These are phyloP conservation scores for Endotricha flammealis DNA, from an alignment of 2,888 invertebrate species.

Conservation along the genomic window DNA sequence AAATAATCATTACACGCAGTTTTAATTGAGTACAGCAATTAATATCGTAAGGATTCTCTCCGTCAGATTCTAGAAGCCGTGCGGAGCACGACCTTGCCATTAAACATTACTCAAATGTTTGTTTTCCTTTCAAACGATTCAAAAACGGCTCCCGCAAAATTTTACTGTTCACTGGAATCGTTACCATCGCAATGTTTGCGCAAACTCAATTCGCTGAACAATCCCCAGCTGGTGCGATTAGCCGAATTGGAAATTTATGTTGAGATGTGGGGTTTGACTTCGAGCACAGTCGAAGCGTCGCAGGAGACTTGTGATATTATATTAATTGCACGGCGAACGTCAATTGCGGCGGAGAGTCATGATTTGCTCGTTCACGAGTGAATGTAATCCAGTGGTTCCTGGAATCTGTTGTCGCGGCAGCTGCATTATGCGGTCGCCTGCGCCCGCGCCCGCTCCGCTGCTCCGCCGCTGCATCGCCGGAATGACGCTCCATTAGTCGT, in stretches of 20 bases:
- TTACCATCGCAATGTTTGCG: constrained; percentile 54
- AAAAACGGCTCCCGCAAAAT: constrained; percentile 62
- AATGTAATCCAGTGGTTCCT: constrained; percentile 50
- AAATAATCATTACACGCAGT: neutral
- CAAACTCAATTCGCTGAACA: constrained; percentile 52
- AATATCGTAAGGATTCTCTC: constrained; percentile 27
- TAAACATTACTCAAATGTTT: constrained; percentile 63
- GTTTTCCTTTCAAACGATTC: constrained; percentile 65
- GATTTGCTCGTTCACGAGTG: constrained; percentile 47
- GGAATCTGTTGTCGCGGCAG: constrained; percentile 53
- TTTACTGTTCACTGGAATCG: constrained; percentile 59
- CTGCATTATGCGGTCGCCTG: constrained; percentile 42
- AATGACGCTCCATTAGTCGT: constrained; percentile 49
- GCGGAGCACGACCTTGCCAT: constrained; percentile 59
- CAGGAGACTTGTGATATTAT: neutral
- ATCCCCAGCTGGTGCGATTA: constrained; percentile 49
- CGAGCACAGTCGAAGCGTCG: constrained; percentile 19
- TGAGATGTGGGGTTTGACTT: too few species aligned
- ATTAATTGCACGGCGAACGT: constrained; percentile 11
- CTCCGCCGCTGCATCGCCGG: constrained; percentile 23
- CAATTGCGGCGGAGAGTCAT: constrained; percentile 28
- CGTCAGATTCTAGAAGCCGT: constrained; percentile 50
- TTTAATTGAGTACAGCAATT: constrained; percentile 33
- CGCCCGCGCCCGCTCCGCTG: constrained; percentile 7
- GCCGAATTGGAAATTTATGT: constrained; percentile 38